phyloP scores from a whole-genome alignment of 2,888 invertebrate species.

The Lucinisca nassula region DNA sequence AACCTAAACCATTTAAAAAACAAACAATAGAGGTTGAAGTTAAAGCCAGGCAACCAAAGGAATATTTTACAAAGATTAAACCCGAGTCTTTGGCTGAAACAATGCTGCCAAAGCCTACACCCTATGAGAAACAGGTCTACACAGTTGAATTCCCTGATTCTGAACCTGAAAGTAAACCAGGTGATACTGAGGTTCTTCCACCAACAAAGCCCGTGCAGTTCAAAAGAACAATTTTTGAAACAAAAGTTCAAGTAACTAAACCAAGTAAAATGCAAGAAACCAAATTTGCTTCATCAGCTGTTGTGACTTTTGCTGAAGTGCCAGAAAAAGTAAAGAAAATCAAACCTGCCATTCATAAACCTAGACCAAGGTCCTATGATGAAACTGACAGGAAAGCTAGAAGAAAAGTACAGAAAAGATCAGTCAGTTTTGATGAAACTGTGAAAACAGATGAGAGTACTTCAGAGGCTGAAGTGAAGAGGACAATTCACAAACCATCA shows the following conservation, averaged over 20 bases:
- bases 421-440: conserved; percentile 1
- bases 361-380: background rate
- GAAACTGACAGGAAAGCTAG: background rate
- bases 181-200: background rate
- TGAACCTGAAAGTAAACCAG: background rate
- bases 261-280: background rate
- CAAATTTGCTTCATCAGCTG: background rate
- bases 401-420: background rate
- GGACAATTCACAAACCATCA: background rate
- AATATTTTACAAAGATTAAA: background rate
- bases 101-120: background rate
- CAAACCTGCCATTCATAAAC: background rate
- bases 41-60: background rate
- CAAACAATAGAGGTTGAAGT: background rate
- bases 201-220: background rate
- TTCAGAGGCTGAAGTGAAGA: background rate
- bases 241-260: background rate
- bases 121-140: background rate
- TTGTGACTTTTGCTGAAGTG: background rate
- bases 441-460: conserved; percentile 7
- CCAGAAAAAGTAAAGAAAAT: background rate
- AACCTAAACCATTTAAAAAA: background rate
- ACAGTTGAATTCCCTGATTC: conserved; percentile 3
- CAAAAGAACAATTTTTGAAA: background rate
- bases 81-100: background rate